Base-by-base conservation (phyloP, 2,797 vertebrate genomes). In the Acipenser transmontanus region DNA sequence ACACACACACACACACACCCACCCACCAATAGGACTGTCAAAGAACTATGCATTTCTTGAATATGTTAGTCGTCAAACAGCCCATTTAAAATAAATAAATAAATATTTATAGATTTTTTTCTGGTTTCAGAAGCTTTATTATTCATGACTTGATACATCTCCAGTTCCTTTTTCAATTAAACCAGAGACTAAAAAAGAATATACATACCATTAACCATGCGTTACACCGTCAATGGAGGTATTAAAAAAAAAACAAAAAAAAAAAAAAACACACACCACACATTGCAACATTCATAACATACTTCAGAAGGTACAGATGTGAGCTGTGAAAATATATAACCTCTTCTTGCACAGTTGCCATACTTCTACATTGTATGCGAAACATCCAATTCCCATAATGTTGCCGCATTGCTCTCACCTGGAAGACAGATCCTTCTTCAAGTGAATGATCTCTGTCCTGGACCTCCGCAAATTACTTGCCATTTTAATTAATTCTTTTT, bases 401-500 rank as follows among this genome's bases (percentile, higher is more conserved):
- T 12, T 8, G 10, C 14, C 1, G 48, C 17, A 3, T 20, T 49
- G 50, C 47, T 59, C 85, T 84, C 76, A 98, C 95, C 93, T 95
- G 82, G 86, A 82, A 62, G 90, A 91, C 63, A 95, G 82, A 6
- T 81, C 79, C 69, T 76, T 85, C 64, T 66, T 79, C 8, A 86
- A 79, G 78, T 90, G 87, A 64, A 95, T 77, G 65, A 94, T 91
- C 70, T 96, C 91, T 0, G 93, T 92, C 67, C 86, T 91, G 14
- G 89, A 85, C 75, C 88, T 87, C 70, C 93, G 89, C 82, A 95
- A 76, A 74, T 91, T 91, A 13, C 90, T 82, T 9, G 90, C 86
- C 87, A 93, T 85, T 79, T 75, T 91, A 75, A 91, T 74, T 59
- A 93, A 89, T 74, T 93, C 91, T 71, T 92, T 90, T 71, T 96